Percentiles rank a stretch among this genome's conserved stretches.
These are phyloP conservation scores for Eudorcas thomsonii DNA, from an alignment of 2,113 vertebrate species.

Conservation along the genomic window DNA sequence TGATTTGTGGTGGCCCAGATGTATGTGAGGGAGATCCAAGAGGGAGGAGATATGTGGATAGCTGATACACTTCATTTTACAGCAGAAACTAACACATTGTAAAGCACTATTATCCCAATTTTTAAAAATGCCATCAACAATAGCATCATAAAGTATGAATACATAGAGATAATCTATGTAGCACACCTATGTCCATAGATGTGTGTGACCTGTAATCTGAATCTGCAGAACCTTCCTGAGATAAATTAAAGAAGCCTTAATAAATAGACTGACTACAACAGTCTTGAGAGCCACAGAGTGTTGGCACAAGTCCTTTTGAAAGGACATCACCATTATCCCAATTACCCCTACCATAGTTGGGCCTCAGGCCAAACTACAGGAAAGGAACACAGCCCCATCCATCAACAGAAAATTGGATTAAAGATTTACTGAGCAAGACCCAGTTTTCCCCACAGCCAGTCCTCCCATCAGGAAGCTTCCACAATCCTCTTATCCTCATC, in stretches of 20 bases:
- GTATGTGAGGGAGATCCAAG: not conserved
- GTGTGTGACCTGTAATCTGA: not conserved
- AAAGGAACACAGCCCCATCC: not conserved
- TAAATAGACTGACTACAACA: not conserved
- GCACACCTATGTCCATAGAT: not conserved
- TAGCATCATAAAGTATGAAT: not conserved
- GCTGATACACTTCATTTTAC: not conserved
- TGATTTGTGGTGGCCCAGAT: not conserved
- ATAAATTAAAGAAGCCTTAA: not conserved
- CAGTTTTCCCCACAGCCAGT: not conserved
- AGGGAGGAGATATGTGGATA: not conserved
- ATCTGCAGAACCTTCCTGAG: not conserved
- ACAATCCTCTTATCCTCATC: not conserved
- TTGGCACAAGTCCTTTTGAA: not conserved
- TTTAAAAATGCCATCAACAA: not conserved
- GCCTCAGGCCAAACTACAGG: not conserved
- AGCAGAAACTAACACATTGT: not conserved
- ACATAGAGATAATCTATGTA: not conserved
- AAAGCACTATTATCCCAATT: not conserved
- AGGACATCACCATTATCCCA: not conserved
- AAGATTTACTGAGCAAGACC: not conserved
- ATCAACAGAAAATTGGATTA: not conserved
- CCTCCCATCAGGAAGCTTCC: not conserved
- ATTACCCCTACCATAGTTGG: not conserved
- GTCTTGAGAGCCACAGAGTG: not conserved